A percentile compares a stretch with the other conserved stretches of the same genome.
phyloP scores from a whole-genome alignment of 2,888 invertebrate species.

The Cheilosia impressa region DNA sequence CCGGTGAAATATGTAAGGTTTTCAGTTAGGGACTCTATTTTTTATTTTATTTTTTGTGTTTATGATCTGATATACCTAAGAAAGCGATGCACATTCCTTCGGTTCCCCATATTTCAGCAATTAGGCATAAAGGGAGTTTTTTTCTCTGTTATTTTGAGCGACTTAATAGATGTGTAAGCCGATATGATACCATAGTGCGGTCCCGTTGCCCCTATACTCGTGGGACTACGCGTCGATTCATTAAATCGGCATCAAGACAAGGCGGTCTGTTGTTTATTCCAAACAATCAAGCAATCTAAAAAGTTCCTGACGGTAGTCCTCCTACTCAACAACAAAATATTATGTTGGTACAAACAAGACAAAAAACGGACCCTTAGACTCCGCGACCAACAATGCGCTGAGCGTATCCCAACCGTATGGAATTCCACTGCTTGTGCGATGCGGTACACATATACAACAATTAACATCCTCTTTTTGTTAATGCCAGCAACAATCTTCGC shows the following conservation, averaged over 20 bases:
- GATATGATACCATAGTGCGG: constrained; percentile 66
- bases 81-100: constrained; percentile 25
- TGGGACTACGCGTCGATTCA: constrained; percentile 69
- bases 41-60: not conserved
- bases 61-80: constrained; percentile 9
- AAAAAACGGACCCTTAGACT: constrained; percentile 49
- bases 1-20: constrained; percentile 29
- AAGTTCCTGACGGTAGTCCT: constrained; percentile 70
- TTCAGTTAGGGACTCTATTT: too few relatives aligned
- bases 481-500: constrained; percentile 68
- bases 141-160: constrained; percentile 21
- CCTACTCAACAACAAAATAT: constrained; percentile 51
- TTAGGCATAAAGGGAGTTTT: constrained; percentile 29
- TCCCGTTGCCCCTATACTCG: constrained; percentile 72
- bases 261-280: constrained; percentile 75
- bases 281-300: constrained; percentile 73
- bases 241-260: constrained; percentile 75
- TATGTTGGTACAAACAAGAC: constrained; percentile 19
- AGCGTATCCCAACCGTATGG: constrained; percentile 68
- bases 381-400: constrained; percentile 17
- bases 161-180: constrained; percentile 70
- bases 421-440: constrained; percentile 50
- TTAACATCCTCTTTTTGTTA: constrained; percentile 75
- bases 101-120: constrained; percentile 34
- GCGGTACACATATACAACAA: constrained; percentile 54